Percentiles rank a stretch among this genome's conserved stretches.
Evolutionary conservation across 2,113 vertebrate species (phyloP).

Genomic region (Neolamprologus devosi): DNA sequence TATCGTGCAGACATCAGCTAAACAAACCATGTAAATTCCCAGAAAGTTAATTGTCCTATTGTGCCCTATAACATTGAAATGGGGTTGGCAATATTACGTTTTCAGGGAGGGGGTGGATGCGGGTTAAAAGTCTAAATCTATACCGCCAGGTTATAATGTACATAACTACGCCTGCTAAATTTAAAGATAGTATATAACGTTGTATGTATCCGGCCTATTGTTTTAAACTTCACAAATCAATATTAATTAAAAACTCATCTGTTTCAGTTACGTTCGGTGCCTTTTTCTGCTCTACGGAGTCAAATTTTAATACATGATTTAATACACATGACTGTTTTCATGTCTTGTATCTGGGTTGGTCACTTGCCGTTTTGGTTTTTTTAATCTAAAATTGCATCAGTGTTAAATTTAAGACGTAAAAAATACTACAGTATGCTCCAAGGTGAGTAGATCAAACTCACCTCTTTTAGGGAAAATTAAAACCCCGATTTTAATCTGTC

Average conservation of each 20-base stretch:
- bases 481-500: background rate
- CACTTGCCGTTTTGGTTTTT: background rate
- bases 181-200: background rate
- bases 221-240: background rate
- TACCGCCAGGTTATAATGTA: background rate
- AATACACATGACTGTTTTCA: background rate
- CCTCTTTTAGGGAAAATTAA: fast-evolving
- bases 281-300: background rate
- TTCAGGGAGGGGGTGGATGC: background rate
- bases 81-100: background rate
- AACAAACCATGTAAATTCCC: background rate
- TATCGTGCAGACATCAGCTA: fast-evolving
- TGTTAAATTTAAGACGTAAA: background rate
- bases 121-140: background rate
- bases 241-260: background rate
- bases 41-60: background rate
- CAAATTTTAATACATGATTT: background rate
- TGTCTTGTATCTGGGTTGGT: background rate
- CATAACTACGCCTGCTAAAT: background rate
- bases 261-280: background rate
- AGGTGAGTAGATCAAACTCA: slow-evolving; percentile 5
- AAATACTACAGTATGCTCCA: background rate
- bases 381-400: background rate
- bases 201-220: background rate
- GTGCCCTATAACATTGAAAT: background rate